Evolutionary conservation across 2,113 vertebrate genomes (phyloP).

Genomic region (Acanthochromis polyacanthus): DNA sequence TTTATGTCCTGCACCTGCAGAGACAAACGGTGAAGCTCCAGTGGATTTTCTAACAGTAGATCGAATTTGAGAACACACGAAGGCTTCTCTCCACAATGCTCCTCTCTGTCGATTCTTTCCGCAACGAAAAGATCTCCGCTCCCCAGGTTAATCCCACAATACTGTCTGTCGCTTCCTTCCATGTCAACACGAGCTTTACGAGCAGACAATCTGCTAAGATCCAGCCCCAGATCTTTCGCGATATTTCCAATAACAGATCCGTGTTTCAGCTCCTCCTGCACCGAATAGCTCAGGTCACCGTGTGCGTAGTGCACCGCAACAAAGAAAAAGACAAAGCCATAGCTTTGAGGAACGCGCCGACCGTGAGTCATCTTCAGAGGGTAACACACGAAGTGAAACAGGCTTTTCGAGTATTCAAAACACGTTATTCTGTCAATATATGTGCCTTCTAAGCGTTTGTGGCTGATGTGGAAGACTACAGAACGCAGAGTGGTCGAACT

Average conservation of each 20-base stretch:
- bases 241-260: conserved; percentile 86
- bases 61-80: conserved; percentile 84
- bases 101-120: conserved; percentile 86
- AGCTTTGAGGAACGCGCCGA: neutral
- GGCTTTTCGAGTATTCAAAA: neutral
- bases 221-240: conserved; percentile 84
- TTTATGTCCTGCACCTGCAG: conserved; percentile 87
- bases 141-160: conserved; percentile 72
- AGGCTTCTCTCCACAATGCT: conserved; percentile 77
- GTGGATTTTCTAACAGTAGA: conserved; percentile 73
- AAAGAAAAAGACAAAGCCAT: conserved; percentile 45
- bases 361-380: neutral
- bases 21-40: conserved; percentile 75
- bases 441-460: neutral
- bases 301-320: conserved; percentile 25
- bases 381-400: neutral
- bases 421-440: accelerated
- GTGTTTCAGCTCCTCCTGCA: conserved; percentile 85
- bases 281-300: conserved; percentile 80
- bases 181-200: conserved; percentile 79
- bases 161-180: conserved; percentile 49
- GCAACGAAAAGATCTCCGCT: conserved; percentile 82
- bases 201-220: conserved; percentile 67
- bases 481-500: neutral
- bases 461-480: neutral